Conservation (phyloP, 2,113 vertebrate species). For the Sander lucioperca region DNA sequence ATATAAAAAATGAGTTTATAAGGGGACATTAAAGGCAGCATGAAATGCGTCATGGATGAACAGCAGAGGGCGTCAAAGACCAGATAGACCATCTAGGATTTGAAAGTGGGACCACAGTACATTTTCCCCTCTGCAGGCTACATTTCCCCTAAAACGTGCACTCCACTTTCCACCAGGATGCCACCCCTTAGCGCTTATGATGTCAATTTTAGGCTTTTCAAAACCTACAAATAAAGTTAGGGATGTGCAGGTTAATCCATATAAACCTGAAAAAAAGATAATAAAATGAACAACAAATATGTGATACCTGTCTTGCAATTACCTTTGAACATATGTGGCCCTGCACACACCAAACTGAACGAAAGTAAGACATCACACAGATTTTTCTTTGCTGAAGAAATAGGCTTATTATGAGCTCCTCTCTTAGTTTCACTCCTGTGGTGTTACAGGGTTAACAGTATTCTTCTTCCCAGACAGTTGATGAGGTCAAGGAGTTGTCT, state of each 20-base stretch:
- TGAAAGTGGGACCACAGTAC: constrained; percentile 31
- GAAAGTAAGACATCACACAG: background rate
- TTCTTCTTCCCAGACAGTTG: constrained; percentile 46
- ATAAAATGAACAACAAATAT: background rate
- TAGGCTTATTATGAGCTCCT: constrained; percentile 3
- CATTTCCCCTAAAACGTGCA: constrained; percentile 43
- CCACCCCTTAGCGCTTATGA: constrained; percentile 9
- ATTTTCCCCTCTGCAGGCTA: constrained; percentile 26
- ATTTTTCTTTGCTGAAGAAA: constrained; percentile 1
- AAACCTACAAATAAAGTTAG: constrained; percentile 15
- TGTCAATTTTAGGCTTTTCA: constrained; percentile 33
- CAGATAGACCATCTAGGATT: background rate
- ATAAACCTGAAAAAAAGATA: background rate
- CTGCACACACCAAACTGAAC: no score
- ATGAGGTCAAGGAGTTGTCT: constrained; percentile 44
- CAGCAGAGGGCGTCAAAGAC: constrained; percentile 71
- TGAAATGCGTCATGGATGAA: background rate
- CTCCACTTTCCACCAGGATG: constrained; percentile 47
- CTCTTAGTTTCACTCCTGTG: constrained; percentile 1
- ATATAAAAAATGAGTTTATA: fast-evolving
- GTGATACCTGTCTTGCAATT: background rate
- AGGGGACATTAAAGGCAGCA: background rate
- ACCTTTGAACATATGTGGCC: background rate
- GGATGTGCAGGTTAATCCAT: background rate
- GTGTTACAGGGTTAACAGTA: constrained; percentile 12